phyloP scores from a whole-genome alignment of 2,797 vertebrate genomes.

The Bryconaethiops microstoma region DNA sequence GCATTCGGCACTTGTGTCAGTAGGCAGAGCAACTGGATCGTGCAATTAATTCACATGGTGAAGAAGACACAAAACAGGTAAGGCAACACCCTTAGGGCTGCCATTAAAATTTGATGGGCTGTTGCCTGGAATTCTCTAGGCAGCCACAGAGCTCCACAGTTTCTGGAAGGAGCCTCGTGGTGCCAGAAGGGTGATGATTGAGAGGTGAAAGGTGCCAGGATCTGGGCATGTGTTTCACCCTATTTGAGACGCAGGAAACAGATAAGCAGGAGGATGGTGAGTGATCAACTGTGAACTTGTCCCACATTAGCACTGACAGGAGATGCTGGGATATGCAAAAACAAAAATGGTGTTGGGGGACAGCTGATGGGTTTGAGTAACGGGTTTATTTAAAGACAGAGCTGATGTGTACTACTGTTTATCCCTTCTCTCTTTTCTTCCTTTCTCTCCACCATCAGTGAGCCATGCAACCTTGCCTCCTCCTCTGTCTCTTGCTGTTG shows the following conservation, averaged over 20 bases:
- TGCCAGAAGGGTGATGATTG: constrained; percentile 42
- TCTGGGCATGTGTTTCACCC: constrained; percentile 41
- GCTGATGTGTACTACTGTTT: constrained; percentile 2
- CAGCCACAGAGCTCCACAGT: constrained; percentile 43
- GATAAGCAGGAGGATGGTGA: constrained; percentile 67
- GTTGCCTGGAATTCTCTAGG: constrained; percentile 69
- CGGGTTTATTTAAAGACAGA: background rate
- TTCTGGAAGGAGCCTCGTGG: constrained; percentile 53
- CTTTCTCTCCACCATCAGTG: constrained; percentile 64
- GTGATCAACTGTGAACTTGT: constrained; percentile 17
- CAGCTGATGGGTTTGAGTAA: background rate
- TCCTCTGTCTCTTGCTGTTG: constrained; percentile 68
- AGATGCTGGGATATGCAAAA: background rate
- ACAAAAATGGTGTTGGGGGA: background rate
- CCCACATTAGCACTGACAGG: background rate
- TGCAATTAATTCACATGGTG: constrained; percentile 56
- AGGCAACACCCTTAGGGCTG: constrained; percentile 74
- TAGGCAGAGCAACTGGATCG: constrained; percentile 49
- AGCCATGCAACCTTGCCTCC: constrained; percentile 74
- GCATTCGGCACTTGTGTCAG: background rate
- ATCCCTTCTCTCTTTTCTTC: constrained; percentile 3
- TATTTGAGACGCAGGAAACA: constrained; percentile 54
- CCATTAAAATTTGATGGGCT: constrained; percentile 81
- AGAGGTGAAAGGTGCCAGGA: constrained; percentile 37
- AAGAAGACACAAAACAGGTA: constrained; percentile 78